These are phyloP conservation scores for Phalacrocorax brasilianus DNA, from an alignment of 2,113 vertebrate genomes.

Conservation along the genomic window DNA sequence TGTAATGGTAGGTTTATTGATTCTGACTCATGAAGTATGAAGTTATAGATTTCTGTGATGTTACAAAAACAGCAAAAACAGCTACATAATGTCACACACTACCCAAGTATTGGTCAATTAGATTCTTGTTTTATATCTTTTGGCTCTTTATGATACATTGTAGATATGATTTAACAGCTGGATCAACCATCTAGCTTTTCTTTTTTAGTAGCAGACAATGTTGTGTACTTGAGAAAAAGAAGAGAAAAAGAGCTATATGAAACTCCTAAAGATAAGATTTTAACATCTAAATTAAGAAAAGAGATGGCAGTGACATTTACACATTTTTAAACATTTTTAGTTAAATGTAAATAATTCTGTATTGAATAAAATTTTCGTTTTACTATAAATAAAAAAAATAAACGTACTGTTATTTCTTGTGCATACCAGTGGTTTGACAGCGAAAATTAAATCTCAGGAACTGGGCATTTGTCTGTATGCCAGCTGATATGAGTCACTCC, in stretches of 20 bases:
- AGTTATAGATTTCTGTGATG: conserved; percentile 29
- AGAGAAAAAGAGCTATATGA: not conserved
- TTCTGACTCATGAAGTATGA: conserved; percentile 41
- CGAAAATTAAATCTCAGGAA: not conserved
- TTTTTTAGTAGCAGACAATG: not conserved
- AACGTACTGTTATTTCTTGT: not conserved
- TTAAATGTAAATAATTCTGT: not conserved
- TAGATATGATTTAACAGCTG: conserved; percentile 12
- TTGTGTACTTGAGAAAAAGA: not conserved
- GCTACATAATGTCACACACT: conserved; percentile 26
- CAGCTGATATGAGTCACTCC: not conserved
- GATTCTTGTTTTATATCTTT: conserved; percentile 17
- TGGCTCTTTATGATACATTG: not conserved
- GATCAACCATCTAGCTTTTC: not conserved
- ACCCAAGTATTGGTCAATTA: not conserved
- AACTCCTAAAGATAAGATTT: not conserved
- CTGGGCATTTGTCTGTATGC: not conserved
- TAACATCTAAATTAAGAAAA: not conserved
- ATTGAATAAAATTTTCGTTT: not conserved
- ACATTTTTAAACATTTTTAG: not conserved
- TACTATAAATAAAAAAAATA: not conserved
- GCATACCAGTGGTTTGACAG: not conserved
- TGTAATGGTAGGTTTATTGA: conserved; percentile 44
- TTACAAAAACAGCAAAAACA: conserved; percentile 21
- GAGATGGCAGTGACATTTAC: not conserved